Evolutionary conservation across 2,888 invertebrate species (phyloP), one percentile per base, ranked within the genome.

Genomic region (Caenorhabditis sinica): DNA sequence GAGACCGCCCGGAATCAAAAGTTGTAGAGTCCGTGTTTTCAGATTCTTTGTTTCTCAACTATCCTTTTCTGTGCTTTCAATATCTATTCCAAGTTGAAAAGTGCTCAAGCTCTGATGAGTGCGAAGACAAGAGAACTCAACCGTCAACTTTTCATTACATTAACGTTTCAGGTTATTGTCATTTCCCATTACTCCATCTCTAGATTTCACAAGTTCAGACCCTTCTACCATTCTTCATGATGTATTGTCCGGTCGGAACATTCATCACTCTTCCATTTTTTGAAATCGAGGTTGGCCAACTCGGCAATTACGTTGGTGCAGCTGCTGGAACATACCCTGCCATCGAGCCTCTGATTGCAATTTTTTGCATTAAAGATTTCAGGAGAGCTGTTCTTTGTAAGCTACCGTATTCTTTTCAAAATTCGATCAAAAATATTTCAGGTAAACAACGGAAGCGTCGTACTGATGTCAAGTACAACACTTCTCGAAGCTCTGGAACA

Each of bases 161-260:
- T 82, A 0, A 56, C 49, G 0, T 60, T 82, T 17, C 82, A 82
- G 58, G 82, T 65, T 28, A 6, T 25, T 43, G 11, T 15, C 30
- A 20, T 0, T 30, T 13, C 15, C 8, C 33, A 1, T 58, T 43
- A n/a, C n/a, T n/a, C n/a, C n/a, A n/a, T 60, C 33, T 8, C 49
- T 20, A 23, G 36, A 30, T 1, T 23, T 15, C 15, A 6, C 0
- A 43, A 25, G 58, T 58, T 17, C 66, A 80, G 80, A 80, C 80
- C 17, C 49, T 80, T 2, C 73, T 80, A 1, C 80, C 80, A 40
- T 80, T 80, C 17, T 36, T 80, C 43, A 65, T 80, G 66, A 80
- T 80, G 80, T 80, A 80, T 43, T 60, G 66, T 30, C 80, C 80
- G 1, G 80, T 80, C 17, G 80, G 80, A 25, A 33, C 60, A 5